A percentile compares a stretch with the other conserved stretches of the same genome.
These are phyloP conservation scores for Odontocolon sp. DNA, from an alignment of 2,888 invertebrate genomes.

Conservation along the genomic window DNA sequence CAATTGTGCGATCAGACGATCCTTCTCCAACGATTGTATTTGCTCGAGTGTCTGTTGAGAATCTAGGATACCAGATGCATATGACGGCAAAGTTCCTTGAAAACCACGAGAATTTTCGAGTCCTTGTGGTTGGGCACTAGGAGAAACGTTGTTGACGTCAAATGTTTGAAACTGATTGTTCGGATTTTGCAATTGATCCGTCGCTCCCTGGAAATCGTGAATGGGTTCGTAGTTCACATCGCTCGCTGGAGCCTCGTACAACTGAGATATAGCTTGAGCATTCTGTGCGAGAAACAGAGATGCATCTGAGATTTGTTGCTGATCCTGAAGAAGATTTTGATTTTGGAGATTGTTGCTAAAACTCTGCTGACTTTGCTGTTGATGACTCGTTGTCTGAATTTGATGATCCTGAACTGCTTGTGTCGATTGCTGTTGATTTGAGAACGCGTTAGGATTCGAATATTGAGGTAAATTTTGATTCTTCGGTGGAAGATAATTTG, in stretches of 20 bases:
- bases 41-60: slow-evolving; percentile 69
- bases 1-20: slow-evolving; percentile 73
- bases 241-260: slow-evolving; percentile 73
- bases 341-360: slow-evolving; percentile 34
- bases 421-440: slow-evolving; percentile 35
- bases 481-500: slow-evolving; percentile 77
- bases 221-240: slow-evolving; percentile 74
- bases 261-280: slow-evolving; percentile 76
- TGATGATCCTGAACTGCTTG: slow-evolving; percentile 24
- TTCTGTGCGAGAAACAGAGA: slow-evolving; percentile 75
- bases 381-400: slow-evolving; percentile 10
- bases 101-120: slow-evolving; percentile 44
- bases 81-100: slow-evolving; percentile 68
- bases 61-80: slow-evolving; percentile 74
- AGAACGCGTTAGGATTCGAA: slow-evolving; percentile 40
- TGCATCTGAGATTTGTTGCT: slow-evolving; percentile 75
- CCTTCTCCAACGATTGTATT: slow-evolving; percentile 75
- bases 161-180: slow-evolving; percentile 56
- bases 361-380: slow-evolving; percentile 39
- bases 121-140: neutral
- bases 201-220: slow-evolving; percentile 54
- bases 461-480: slow-evolving; percentile 75
- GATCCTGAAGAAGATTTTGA: slow-evolving; percentile 62
- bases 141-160: neutral
- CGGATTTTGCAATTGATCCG: slow-evolving; percentile 60